A percentile compares a stretch with the other conserved stretches of the same genome.
These are phyloP conservation scores for Pachypanchax playfairii DNA, from an alignment of 2,113 vertebrate species.

Conservation along the genomic window DNA sequence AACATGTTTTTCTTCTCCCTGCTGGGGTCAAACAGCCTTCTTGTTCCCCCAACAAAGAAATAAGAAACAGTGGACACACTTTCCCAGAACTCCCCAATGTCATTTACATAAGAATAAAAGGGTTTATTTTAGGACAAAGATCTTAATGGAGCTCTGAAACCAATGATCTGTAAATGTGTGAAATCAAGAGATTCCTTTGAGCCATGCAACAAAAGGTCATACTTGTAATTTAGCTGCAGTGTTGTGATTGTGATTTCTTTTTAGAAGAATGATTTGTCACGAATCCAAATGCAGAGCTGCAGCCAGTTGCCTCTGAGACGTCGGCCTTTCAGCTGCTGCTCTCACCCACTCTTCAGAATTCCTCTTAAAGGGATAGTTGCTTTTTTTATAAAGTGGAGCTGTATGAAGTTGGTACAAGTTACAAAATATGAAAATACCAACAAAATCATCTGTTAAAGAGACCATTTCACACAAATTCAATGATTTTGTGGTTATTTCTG, in stretches of 20 bases:
- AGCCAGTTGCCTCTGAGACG: constrained; percentile 30
- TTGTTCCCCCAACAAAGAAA: constrained; percentile 15
- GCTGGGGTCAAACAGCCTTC: constrained; percentile 55
- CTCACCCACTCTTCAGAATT: constrained; percentile 8
- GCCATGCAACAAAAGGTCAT: constrained; percentile 1
- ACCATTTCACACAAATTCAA: too few species aligned
- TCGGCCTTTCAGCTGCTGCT: constrained; percentile 31
- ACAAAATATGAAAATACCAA: too few species aligned
- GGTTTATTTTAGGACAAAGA: neutral
- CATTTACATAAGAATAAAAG: constrained; percentile 39
- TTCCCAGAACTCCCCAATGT: neutral
- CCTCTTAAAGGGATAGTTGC: neutral
- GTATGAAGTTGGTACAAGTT: too few species aligned
- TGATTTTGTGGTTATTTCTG: too few species aligned
- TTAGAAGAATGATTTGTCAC: constrained; percentile 49
- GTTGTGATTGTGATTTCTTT: constrained; percentile 33
- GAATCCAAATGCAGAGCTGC: constrained; percentile 34
- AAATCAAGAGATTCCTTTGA: constrained; percentile 28
- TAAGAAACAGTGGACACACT: constrained; percentile 26
- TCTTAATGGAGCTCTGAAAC: constrained; percentile 7
- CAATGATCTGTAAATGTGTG: neutral
- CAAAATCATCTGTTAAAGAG: too few species aligned
- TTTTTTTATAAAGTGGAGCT: too few species aligned
- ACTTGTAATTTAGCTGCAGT: constrained; percentile 18
- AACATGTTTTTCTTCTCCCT: constrained; percentile 71